These are phyloP conservation scores for Coleophora deauratella DNA, from an alignment of 2,888 invertebrate genomes.

Conservation along the genomic window DNA sequence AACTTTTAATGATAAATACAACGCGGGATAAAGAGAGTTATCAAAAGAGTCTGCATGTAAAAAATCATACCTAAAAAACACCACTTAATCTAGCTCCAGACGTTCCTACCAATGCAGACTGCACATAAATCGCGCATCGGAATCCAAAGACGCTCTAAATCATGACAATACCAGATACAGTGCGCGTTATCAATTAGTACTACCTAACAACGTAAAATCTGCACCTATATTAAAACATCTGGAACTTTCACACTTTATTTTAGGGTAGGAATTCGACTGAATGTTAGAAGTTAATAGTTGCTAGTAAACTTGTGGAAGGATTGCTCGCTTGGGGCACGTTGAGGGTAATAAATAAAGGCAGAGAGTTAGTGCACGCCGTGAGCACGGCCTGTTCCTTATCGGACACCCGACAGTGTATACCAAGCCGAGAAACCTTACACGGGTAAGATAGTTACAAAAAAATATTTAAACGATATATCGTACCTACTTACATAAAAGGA, in stretches of 20 bases:
- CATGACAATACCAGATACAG: slow-evolving; percentile 60
- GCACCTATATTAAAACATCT: slow-evolving; percentile 1
- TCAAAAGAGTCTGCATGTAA: too few relatives aligned
- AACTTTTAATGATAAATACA: too few relatives aligned
- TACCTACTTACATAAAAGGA: too few relatives aligned
- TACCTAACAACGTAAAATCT: slow-evolving; percentile 26
- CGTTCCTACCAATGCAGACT: slow-evolving; percentile 20
- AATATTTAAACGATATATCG: too few relatives aligned
- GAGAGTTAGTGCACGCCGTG: slow-evolving; percentile 54
- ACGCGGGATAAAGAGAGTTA: too few relatives aligned
- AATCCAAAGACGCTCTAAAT: slow-evolving; percentile 55
- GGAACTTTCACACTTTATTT: not conserved
- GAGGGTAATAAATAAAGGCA: slow-evolving; percentile 61
- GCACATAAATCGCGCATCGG: slow-evolving; percentile 45
- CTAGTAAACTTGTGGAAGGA: slow-evolving; percentile 28
- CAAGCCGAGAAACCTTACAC: slow-evolving; percentile 52
- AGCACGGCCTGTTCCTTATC: slow-evolving; percentile 58
- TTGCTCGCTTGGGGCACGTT: slow-evolving; percentile 57
- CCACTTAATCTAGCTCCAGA: not conserved
- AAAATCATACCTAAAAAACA: not conserved
- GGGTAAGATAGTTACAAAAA: slow-evolving; percentile 15
- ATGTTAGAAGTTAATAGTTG: slow-evolving; percentile 15
- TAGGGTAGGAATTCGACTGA: slow-evolving; percentile 24
- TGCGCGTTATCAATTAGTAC: slow-evolving; percentile 60
- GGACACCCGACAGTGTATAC: slow-evolving; percentile 37